These are phyloP conservation scores for Gerris buenoi DNA, from an alignment of 1,140 invertebrate genomes.

Conservation along the genomic window DNA sequence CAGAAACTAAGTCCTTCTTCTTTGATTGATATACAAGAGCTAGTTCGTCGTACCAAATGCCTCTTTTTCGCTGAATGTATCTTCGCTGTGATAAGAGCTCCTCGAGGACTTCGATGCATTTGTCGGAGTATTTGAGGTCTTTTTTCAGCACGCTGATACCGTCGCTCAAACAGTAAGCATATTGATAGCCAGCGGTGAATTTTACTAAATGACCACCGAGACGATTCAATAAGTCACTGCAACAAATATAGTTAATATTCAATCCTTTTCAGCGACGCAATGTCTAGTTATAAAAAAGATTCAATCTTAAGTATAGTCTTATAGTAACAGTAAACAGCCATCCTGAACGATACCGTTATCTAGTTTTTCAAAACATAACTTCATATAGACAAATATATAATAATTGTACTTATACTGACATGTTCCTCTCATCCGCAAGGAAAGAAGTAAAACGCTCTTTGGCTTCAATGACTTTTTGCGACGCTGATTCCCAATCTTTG, in stretches of 20 bases:
- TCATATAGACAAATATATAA: too few relatives aligned
- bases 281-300: too few relatives aligned
- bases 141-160: slow-evolving; percentile 10
- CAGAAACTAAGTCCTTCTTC: not conserved
- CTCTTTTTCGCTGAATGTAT: slow-evolving; percentile 4
- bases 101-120: slow-evolving; percentile 5
- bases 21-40: slow-evolving; percentile 6
- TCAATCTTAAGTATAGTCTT: too few relatives aligned
- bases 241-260: too few relatives aligned
- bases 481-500: not conserved
- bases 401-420: too few relatives aligned
- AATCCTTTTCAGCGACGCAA: too few relatives aligned
- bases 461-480: not conserved
- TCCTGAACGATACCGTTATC: too few relatives aligned
- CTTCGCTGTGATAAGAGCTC: slow-evolving; percentile 4
- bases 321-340: too few relatives aligned
- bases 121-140: not conserved
- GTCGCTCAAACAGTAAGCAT: slow-evolving; percentile 6
- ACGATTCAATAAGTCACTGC: not conserved
- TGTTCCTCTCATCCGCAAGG: too few relatives aligned
- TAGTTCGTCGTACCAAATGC: slow-evolving; percentile 7
- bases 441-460: not conserved
- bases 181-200: slow-evolving; percentile 9
- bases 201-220: slow-evolving; percentile 9
- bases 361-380: too few relatives aligned